phyloP scores from a whole-genome alignment of 1,140 invertebrate genomes.

The Calosoma granatense region DNA sequence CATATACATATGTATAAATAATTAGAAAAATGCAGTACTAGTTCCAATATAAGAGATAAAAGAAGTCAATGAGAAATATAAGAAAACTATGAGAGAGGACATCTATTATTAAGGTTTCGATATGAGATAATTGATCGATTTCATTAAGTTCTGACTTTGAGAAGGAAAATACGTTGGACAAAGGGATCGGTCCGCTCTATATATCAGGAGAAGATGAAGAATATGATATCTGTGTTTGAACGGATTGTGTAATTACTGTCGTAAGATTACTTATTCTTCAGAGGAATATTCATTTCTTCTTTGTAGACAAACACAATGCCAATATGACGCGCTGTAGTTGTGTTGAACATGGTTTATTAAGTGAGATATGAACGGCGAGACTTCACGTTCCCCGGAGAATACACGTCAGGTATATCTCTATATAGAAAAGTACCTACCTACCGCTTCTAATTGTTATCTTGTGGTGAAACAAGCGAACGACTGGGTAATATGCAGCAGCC shows the following conservation, averaged over 20 bases:
- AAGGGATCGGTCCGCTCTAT: too few relatives aligned
- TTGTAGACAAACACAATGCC: background rate
- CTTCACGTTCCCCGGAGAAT: background rate
- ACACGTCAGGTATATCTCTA: background rate
- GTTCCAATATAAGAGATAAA: too few relatives aligned
- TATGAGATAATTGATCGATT: too few relatives aligned
- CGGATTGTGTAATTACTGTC: background rate
- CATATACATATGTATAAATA: too few relatives aligned
- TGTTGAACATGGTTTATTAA: background rate
- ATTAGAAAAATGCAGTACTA: too few relatives aligned
- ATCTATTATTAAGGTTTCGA: too few relatives aligned
- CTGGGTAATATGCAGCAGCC: background rate
- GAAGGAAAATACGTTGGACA: too few relatives aligned
- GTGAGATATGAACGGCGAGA: background rate
- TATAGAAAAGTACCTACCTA: background rate
- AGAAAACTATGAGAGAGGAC: too few relatives aligned
- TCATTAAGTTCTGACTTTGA: too few relatives aligned
- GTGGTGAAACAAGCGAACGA: background rate
- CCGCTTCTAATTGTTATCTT: background rate
- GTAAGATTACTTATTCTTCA: background rate
- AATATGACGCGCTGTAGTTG: background rate
- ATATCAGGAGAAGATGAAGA: too few relatives aligned
- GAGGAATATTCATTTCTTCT: background rate
- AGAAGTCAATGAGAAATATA: too few relatives aligned
- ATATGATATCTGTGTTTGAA: slow-evolving; percentile 2